These are phyloP conservation scores for Hyppa rectilinea DNA, from an alignment of 2,888 invertebrate species.

Conservation along the genomic window DNA sequence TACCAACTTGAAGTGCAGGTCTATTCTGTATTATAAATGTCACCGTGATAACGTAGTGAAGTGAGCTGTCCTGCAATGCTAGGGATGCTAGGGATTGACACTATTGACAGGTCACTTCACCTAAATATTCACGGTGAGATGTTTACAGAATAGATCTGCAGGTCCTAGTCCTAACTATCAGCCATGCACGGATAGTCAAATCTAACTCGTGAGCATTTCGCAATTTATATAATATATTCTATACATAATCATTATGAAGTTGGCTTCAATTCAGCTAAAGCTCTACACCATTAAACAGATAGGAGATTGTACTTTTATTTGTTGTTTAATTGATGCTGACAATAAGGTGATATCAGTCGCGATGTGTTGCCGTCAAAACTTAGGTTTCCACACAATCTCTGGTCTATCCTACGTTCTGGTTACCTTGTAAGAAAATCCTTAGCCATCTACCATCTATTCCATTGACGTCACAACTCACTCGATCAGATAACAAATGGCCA, in stretches of 20 bases:
- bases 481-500: constrained; percentile 63
- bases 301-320: neutral
- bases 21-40: no score
- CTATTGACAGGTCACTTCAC: no score
- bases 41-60: no score
- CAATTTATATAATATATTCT: neutral
- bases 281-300: neutral
- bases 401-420: neutral
- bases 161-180: no score
- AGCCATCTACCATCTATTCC: neutral
- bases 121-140: no score
- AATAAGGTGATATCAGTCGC: no score
- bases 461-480: constrained; percentile 53
- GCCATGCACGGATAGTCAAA: no score
- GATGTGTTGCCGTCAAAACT: neutral
- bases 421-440: neutral
- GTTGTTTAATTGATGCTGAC: no score
- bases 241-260: neutral
- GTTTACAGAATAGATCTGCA: no score
- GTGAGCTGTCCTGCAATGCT: no score
- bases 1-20: no score
- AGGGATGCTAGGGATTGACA: no score
- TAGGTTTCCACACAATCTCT: neutral
- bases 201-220: neutral
- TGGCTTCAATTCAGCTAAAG: neutral